Base-by-base conservation (phyloP, 2,113 vertebrate species). In the Eurypyga helias region DNA sequence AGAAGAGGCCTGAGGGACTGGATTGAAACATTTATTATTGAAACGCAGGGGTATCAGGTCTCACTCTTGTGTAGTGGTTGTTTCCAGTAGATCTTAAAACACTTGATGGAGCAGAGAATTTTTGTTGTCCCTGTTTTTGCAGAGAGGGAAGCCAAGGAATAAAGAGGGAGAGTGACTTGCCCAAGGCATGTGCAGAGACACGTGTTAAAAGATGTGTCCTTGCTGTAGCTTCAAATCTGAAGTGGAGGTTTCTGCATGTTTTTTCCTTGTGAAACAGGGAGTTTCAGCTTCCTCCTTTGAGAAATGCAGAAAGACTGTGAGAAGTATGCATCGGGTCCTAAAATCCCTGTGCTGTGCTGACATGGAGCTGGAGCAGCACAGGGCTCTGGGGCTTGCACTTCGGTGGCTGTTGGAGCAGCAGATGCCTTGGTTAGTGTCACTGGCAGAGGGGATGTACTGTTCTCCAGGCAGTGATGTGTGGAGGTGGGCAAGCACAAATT, bases 81-180 rank as follows among this genome's bases (percentile, higher is more conserved):
- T 86, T 94, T 81, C 80, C 43, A 58, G 58, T 14, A 87, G 76
- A 58, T 89, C 85, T 95, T 92, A 77, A 92, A 95, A 75, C 38
- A 43, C 78, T 85, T 85, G 43, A 51, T 0, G 1, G 49, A 60
- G 86, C 65, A 36, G 71, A 86, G 80, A 84, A 84, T 87, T 94
- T 62, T 83, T 4, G 0, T 83, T 77, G 91, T 94, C 41, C 51
- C 55, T 89, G 48, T 18, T 92, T 95, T 71, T 84, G 38, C 52
- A 93, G 93, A 46, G 55, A 43, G 87, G 83, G 65, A 85, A 95
- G 69, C 55, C 38, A 25, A 82, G 89, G 83, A 96, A 87, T 84
- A 93, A 87, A 89, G 93, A 92, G 64, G 93, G 73, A 46, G 86
- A 79, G 91, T 89, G 48, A 82, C 57, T 97, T 84, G 93, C 96